phyloP scores from a whole-genome alignment of 2,113 vertebrate genomes.

The Mirounga angustirostris region DNA sequence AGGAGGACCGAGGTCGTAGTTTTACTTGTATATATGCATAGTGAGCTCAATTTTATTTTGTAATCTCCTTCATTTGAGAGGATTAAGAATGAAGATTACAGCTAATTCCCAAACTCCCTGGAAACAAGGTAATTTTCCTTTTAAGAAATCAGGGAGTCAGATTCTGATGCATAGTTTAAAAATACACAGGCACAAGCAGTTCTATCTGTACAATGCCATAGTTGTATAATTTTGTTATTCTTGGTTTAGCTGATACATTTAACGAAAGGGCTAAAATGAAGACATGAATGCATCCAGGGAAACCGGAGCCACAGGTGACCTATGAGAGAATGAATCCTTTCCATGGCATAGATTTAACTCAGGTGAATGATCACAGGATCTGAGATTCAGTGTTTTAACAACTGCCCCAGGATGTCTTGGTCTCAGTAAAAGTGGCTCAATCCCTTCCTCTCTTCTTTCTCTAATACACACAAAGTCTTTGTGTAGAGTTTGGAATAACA shows the following conservation, averaged over 20 bases:
- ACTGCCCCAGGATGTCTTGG: background rate
- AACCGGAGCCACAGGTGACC: background rate
- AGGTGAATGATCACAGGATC: background rate
- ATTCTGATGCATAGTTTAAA: background rate
- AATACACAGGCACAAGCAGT: background rate
- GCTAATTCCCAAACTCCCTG: background rate
- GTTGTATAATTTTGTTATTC: conserved; percentile 47
- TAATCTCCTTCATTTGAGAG: background rate
- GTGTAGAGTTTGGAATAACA: background rate
- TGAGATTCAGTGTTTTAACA: background rate
- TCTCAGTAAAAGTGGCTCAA: background rate
- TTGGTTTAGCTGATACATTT: background rate
- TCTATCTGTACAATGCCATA: background rate
- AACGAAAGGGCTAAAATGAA: background rate
- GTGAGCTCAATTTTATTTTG: background rate
- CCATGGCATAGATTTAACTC: background rate
- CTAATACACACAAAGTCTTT: background rate
- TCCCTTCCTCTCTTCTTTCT: background rate
- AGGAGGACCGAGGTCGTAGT: background rate
- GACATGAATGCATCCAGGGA: background rate
- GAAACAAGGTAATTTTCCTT: background rate
- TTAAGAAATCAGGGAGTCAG: background rate
- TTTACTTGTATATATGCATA: background rate
- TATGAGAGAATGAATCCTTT: background rate
- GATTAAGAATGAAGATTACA: background rate